Percentiles rank a stretch among this genome's conserved stretches.
These are phyloP conservation scores for Acanthoscelides obtectus DNA, from an alignment of 2,888 invertebrate species.

Conservation along the genomic window DNA sequence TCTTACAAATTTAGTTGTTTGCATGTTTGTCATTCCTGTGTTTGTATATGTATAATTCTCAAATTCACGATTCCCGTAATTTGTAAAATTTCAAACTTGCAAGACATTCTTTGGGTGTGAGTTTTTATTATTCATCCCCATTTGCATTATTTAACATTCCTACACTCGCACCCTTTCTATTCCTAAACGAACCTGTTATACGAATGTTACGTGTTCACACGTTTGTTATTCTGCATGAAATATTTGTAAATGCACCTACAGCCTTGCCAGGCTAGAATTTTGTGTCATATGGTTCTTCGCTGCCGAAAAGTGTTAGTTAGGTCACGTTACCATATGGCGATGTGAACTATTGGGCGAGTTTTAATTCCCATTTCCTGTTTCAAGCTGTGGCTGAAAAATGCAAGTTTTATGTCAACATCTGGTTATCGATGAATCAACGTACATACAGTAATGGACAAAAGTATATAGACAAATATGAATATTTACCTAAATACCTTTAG, in stretches of 20 bases:
- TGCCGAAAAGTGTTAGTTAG: neutral
- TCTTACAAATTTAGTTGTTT: too few species aligned
- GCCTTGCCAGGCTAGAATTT: neutral
- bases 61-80: too few species aligned
- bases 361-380: neutral
- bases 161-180: neutral
- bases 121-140: too few species aligned
- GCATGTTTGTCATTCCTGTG: too few species aligned
- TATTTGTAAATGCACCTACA: neutral
- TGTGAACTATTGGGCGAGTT: neutral
- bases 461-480: too few species aligned
- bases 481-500: too few species aligned
- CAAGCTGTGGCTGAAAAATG: neutral
- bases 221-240: constrained; percentile 9
- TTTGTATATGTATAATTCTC: too few species aligned
- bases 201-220: constrained; percentile 4
- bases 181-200: neutral
- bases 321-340: neutral
- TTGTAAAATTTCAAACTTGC: too few species aligned
- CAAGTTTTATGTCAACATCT: neutral
- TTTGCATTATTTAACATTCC: too few species aligned
- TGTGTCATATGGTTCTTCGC: neutral
- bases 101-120: too few species aligned
- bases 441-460: too few species aligned
- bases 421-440: too few species aligned